Evolutionary conservation across 2,888 invertebrate species (phyloP), one percentile per base, ranked within the genome.

Genomic region (Chloromyia formosa): DNA sequence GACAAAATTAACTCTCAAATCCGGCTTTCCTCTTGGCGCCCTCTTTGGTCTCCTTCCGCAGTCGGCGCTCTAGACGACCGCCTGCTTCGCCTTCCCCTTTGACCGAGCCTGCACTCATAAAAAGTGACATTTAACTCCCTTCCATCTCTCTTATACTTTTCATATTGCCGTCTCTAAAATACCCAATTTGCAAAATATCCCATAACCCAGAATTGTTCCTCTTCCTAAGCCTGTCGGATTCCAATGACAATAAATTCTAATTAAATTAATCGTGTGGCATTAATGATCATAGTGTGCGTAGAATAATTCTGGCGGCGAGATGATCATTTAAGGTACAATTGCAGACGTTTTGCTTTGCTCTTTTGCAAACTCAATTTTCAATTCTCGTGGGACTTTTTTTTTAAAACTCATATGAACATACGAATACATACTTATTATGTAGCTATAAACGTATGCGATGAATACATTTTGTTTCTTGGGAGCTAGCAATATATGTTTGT

Each of bases 171-270:
- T n/a, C n/a, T n/a, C n/a, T n/a, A n/a, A n/a, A n/a, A n/a, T n/a
- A n/a, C n/a, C n/a, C n/a, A n/a, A n/a, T n/a, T 58, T 58, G 71
- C 56, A 42, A 58, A 56, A 71, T 56, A 71, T 49, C 5, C 40
- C 16, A 20, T 35, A 27, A 71, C 16, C 20, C 10, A 27, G 14
- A 56, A 58, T 45, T 20, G 49, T 3, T 66, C 45, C 66, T 66
- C 66, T 45, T 66, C 64, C 42, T 23, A 4, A 9, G 54, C 16
- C 35, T 35, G 18, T 18, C 12, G 54, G 54, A 53, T 69, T 40
- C 56, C 58, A 71, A 71, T 71, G 56, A 71, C 71, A 71, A 71
- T 71, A 71, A 71, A 71, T 71, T 71, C 58, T 71, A 71, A 71
- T 71, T 71, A 71, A 58, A 71, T 71, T 71, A 58, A 71, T 71